Conservation (phyloP, 2,888 invertebrate genomes). For the Calliphora vomitoria region DNA sequence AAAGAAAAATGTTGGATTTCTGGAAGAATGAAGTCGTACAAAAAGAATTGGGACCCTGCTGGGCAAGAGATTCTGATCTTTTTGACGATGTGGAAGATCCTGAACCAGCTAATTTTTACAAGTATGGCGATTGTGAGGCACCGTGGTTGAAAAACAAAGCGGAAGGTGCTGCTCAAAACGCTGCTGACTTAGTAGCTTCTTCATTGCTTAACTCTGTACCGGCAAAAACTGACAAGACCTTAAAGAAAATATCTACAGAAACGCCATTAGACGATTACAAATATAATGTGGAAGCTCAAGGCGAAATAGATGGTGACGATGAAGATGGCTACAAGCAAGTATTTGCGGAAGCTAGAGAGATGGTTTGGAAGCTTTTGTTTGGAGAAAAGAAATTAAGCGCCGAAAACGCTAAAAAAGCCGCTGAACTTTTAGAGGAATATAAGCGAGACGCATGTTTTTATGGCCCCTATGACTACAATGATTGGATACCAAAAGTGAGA, state of each 20-base stretch:
- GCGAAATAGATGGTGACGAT: conserved; percentile 76
- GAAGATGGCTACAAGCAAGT: conserved; percentile 74
- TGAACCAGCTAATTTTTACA: conserved; percentile 79
- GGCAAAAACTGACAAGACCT: neutral
- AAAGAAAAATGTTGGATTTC: conserved; percentile 79
- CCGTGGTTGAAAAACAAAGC: conserved; percentile 47
- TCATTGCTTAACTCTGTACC: neutral
- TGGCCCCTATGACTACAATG: conserved; percentile 80
- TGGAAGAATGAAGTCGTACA: conserved; percentile 81
- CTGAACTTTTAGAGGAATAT: conserved; percentile 77
- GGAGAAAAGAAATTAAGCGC: conserved; percentile 34
- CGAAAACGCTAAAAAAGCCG: conserved; percentile 75
- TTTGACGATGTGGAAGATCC: conserved; percentile 78
- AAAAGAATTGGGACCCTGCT: conserved; percentile 81
- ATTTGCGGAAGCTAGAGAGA: conserved; percentile 62
- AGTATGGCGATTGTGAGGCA: conserved; percentile 74
- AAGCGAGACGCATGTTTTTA: conserved; percentile 84
- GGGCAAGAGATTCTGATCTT: conserved; percentile 80
- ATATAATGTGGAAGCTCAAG: conserved; percentile 76
- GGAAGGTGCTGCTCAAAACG: neutral
- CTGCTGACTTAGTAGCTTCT: neutral
- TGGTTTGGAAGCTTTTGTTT: conserved; percentile 76
- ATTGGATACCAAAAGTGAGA: conserved; percentile 81
- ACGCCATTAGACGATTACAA: conserved; percentile 72
- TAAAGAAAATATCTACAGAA: conserved; percentile 59